Evolutionary conservation across 2,888 invertebrate species (phyloP).

Genomic region (Hypselothyrea guttata): DNA sequence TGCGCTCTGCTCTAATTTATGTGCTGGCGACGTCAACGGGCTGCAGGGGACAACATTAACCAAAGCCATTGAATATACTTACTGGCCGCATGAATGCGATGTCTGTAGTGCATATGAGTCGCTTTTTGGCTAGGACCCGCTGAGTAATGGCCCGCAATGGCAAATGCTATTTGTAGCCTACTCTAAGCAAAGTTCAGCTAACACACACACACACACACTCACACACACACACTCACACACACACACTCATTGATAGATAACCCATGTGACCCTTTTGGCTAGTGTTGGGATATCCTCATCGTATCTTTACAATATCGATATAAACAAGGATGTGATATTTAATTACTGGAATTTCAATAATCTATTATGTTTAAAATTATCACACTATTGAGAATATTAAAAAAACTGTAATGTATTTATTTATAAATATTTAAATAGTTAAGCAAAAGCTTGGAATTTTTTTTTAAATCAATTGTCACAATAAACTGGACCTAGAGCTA

Average conservation of each 20-base stretch:
- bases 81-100: conserved; percentile 1
- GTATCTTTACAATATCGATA: too few relatives aligned
- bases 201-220: conserved; percentile 1
- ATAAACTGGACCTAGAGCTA: too few relatives aligned
- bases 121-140: conserved; percentile 67
- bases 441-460: too few relatives aligned
- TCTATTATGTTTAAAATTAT: too few relatives aligned
- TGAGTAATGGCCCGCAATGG: conserved; percentile 37
- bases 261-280: conserved; percentile 57
- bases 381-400: too few relatives aligned
- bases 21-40: conserved; percentile 12
- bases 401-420: too few relatives aligned
- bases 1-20: conserved; percentile 68
- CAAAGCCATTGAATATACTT: conserved; percentile 50
- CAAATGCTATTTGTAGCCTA: conserved; percentile 42
- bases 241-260: conserved; percentile 16
- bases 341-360: too few relatives aligned
- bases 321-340: too few relatives aligned
- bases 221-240: background rate
- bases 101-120: conserved; percentile 15
- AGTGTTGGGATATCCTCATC: too few relatives aligned
- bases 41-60: conserved; percentile 9
- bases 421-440: too few relatives aligned
- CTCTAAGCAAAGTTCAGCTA: conserved; percentile 18
- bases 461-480: too few relatives aligned